phyloP scores from a whole-genome alignment of 2,797 vertebrate species.

The Phrynocephalus vlangalii region DNA sequence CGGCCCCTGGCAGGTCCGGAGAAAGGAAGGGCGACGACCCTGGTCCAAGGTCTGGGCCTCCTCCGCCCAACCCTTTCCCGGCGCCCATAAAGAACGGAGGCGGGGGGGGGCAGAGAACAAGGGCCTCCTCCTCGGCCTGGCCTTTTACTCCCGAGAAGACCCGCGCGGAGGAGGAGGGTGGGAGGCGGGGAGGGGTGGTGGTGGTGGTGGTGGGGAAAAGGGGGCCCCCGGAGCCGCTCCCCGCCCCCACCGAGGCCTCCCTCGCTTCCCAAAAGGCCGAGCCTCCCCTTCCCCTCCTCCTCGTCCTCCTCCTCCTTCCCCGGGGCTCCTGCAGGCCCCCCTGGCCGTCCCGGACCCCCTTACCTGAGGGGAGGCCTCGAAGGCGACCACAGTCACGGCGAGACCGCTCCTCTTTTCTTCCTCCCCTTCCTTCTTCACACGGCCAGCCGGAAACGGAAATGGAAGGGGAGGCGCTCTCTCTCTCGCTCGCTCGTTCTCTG shows the following conservation, averaged over 20 bases:
- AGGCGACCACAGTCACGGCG: neutral
- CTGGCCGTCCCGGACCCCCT: neutral
- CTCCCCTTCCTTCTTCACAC: fast-evolving
- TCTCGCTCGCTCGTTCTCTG: fast-evolving
- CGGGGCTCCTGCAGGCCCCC: too few relatives aligned
- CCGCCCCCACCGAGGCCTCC: too few relatives aligned
- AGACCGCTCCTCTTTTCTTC: neutral
- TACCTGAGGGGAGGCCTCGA: neutral
- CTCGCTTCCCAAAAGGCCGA: neutral
- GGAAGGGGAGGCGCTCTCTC: too few relatives aligned
- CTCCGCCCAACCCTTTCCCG: too few relatives aligned
- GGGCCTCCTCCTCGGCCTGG: too few relatives aligned
- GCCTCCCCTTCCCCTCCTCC: neutral
- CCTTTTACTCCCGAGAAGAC: neutral
- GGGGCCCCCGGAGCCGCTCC: neutral
- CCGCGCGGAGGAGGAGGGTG: too few relatives aligned
- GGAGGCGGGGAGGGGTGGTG: neutral
- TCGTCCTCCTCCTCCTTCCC: neutral
- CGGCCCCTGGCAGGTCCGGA: too few relatives aligned
- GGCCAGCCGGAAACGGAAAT: slow-evolving; percentile 40
- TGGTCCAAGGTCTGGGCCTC: too few relatives aligned
- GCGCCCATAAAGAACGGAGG: too few relatives aligned
- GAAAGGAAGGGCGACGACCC: too few relatives aligned
- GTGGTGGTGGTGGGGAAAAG: neutral
- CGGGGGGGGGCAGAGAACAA: too few relatives aligned